Conservation (phyloP, 2,797 vertebrate genomes). For the Anisognathus igniventris region DNA sequence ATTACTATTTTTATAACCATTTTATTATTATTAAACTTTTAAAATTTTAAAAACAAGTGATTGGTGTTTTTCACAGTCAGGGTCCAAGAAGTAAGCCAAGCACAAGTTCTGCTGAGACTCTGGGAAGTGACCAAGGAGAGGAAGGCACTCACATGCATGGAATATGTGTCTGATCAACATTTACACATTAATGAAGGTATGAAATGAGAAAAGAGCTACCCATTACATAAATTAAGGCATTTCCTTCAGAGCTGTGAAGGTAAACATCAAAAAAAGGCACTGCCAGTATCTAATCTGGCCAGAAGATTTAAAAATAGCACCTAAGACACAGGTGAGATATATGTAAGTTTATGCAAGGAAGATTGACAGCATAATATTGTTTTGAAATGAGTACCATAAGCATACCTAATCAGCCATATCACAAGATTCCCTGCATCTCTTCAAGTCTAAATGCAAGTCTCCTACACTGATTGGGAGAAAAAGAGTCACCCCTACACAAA, state of each 20-base stretch:
- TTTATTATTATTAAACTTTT: no score
- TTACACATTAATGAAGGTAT: background rate
- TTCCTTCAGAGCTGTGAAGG: background rate
- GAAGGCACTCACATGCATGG: background rate
- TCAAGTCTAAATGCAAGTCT: background rate
- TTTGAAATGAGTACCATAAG: background rate
- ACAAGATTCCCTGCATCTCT: background rate
- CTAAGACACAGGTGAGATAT: background rate
- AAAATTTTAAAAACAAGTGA: no score
- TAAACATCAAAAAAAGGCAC: background rate
- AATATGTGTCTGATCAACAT: background rate
- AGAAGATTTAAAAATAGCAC: background rate
- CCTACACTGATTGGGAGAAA: background rate
- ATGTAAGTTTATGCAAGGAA: background rate
- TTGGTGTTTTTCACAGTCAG: no score
- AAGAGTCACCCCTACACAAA: rapidly evolving
- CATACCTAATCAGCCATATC: background rate
- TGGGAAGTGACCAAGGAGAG: background rate
- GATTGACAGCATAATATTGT: background rate
- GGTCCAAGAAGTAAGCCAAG: background rate
- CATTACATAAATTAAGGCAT: background rate
- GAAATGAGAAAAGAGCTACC: background rate
- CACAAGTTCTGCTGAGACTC: background rate
- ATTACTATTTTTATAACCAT: no score
- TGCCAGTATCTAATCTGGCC: background rate